phyloP scores from a whole-genome alignment of 2,113 vertebrate species.

The Struthio camelus region DNA sequence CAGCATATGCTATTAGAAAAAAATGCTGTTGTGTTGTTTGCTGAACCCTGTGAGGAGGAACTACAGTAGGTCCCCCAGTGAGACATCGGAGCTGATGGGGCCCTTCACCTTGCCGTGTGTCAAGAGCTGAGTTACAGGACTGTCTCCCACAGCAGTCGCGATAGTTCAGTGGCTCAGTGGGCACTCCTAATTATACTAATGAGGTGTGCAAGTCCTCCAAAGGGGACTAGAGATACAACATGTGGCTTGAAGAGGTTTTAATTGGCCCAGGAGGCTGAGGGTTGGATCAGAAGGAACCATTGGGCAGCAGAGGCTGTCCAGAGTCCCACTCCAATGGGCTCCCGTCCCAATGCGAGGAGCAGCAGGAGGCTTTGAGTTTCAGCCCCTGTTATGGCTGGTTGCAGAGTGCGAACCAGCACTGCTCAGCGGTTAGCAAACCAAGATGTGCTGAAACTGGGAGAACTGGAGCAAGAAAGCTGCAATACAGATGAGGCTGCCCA shows the following conservation, averaged over 20 bases:
- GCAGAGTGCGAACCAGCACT: background rate
- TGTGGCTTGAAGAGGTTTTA: conserved; percentile 30
- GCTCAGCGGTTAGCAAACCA: background rate
- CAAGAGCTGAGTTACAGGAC: background rate
- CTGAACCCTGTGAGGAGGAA: background rate
- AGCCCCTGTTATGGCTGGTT: accelerated
- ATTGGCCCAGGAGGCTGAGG: conserved; percentile 38
- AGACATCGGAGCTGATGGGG: background rate
- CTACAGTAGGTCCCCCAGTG: accelerated
- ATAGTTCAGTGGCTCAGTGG: conserved; percentile 4
- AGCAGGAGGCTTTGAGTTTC: background rate
- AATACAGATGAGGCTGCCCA: background rate
- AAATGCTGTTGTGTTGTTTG: background rate
- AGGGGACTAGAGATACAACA: background rate
- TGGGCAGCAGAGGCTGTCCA: background rate
- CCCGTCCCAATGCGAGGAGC: background rate
- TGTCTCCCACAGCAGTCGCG: background rate
- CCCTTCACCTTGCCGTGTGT: background rate
- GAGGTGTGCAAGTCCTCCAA: conserved; percentile 11
- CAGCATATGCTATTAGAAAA: background rate
- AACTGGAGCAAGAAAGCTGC: background rate
- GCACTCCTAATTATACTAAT: conserved; percentile 59
- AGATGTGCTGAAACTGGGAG: background rate
- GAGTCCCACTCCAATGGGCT: background rate
- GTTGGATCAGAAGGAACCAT: background rate